A percentile compares a stretch with the other conserved stretches of the same genome.
These are phyloP conservation scores for Agrochola litura DNA, from an alignment of 2,888 invertebrate species.

Conservation along the genomic window DNA sequence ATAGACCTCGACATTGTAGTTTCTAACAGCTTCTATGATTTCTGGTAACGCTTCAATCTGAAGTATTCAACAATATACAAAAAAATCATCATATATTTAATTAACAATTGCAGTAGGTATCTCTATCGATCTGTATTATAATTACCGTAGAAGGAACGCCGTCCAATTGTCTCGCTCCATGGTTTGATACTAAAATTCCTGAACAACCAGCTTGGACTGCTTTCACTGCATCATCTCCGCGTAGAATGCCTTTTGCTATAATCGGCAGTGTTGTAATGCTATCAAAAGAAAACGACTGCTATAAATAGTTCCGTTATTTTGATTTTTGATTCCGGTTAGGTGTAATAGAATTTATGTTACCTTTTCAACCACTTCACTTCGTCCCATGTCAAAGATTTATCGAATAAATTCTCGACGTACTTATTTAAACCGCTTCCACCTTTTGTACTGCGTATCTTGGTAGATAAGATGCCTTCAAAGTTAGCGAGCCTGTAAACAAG, in stretches of 20 bases:
- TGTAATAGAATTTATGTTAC: slow-evolving; percentile 72
- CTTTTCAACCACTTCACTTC: slow-evolving; percentile 96
- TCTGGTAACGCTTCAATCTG: slow-evolving; percentile 96
- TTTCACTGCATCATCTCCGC: slow-evolving; percentile 95
- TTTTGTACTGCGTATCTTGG: slow-evolving; percentile 86
- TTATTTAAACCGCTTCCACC: slow-evolving; percentile 94
- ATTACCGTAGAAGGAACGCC: slow-evolving; percentile 95
- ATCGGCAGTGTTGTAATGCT: slow-evolving; percentile 95
- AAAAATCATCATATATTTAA: neutral
- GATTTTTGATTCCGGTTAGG: neutral
- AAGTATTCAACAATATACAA: slow-evolving; percentile 42
- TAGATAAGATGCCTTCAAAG: slow-evolving; percentile 91
- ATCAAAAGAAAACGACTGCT: slow-evolving; percentile 58
- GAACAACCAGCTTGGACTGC: slow-evolving; percentile 94
- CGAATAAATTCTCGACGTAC: slow-evolving; percentile 94
- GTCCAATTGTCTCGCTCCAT: slow-evolving; percentile 97
- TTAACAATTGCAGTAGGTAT: neutral
- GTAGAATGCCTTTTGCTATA: slow-evolving; percentile 96
- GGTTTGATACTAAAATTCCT: slow-evolving; percentile 97
- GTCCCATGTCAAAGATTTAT: slow-evolving; percentile 95
- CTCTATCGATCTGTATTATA: neutral
- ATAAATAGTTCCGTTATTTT: neutral
- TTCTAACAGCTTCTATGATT: slow-evolving; percentile 93
- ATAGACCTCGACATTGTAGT: slow-evolving; percentile 94
- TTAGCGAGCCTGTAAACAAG: slow-evolving; percentile 93